Conservation (phyloP, 2,797 vertebrate genomes). For the Huso huso region DNA sequence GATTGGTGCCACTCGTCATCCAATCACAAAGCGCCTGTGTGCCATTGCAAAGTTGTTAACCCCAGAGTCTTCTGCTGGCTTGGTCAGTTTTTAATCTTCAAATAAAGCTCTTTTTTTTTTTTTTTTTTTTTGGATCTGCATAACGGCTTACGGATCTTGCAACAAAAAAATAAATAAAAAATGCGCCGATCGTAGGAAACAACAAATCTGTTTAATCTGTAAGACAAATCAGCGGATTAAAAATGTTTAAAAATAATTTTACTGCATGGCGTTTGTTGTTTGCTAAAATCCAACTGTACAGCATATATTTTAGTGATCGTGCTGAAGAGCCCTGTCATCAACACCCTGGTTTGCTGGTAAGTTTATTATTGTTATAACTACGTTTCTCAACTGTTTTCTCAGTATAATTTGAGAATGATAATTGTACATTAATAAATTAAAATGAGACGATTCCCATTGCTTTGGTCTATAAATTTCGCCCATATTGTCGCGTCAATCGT, state of each 20-base stretch:
- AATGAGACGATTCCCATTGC: conserved; percentile 3
- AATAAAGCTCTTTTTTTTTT: conserved; percentile 25
- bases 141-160: no score
- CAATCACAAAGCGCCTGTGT: conserved; percentile 65
- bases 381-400: neutral
- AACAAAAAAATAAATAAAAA: no score
- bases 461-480: conserved; percentile 27
- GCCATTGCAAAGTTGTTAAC: conserved; percentile 92
- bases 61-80: conserved; percentile 61
- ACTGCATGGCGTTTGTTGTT: conserved; percentile 59
- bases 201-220: no score
- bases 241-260: conserved; percentile 55
- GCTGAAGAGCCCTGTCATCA: conserved; percentile 50
- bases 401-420: neutral
- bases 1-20: conserved; percentile 55
- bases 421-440: conserved; percentile 5
- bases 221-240: conserved; percentile 8
- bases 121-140: conserved; percentile 6
- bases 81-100: conserved; percentile 64
- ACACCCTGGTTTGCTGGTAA: conserved; percentile 67
- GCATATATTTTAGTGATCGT: conserved; percentile 57
- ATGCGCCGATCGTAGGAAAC: no score
- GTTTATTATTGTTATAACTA: conserved; percentile 50
- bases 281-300: conserved; percentile 43
- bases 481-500: conserved; percentile 31